Conservation (phyloP, 1,140 invertebrate species). For the Solenopsis invicta region DNA sequence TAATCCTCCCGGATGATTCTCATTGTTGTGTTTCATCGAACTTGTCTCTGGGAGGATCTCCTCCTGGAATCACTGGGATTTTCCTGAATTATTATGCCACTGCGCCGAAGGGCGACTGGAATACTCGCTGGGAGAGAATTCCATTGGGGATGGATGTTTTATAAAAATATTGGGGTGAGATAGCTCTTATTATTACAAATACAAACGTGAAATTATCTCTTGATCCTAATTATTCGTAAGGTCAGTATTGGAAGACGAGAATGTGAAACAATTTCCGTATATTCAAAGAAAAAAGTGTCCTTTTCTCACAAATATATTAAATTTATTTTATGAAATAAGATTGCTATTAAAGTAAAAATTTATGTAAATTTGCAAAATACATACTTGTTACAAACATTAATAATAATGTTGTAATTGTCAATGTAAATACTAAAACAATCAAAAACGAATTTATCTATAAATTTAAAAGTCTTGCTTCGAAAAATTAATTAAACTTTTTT, state of each 20-base stretch:
- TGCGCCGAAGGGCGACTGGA: constrained; percentile 30
- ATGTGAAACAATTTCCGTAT: neutral
- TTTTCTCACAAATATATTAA: neutral
- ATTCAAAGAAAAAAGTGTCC: neutral
- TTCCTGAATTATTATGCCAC: constrained; percentile 71
- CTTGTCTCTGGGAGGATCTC: constrained; percentile 65
- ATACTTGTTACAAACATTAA: no score
- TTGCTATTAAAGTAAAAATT: neutral
- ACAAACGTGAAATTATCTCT: constrained; percentile 5
- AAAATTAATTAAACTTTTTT: constrained; percentile 16
- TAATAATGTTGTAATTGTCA: neutral
- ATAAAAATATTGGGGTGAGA: constrained; percentile 29
- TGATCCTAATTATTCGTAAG: neutral
- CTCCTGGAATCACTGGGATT: constrained; percentile 70
- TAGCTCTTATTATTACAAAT: constrained; percentile 36
- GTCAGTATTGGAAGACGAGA: neutral
- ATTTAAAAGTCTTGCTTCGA: neutral
- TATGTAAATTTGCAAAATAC: no score
- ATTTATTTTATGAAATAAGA: neutral
- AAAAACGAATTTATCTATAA: neutral
- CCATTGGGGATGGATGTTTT: constrained; percentile 25
- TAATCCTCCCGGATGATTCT: constrained; percentile 72
- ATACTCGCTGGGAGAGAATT: constrained; percentile 61
- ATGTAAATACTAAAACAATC: no score
- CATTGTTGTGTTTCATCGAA: constrained; percentile 77